Percentiles rank a stretch among this genome's conserved stretches.
phyloP scores from a whole-genome alignment of 2,113 vertebrate genomes.

The Anarrhichthys ocellatus region DNA sequence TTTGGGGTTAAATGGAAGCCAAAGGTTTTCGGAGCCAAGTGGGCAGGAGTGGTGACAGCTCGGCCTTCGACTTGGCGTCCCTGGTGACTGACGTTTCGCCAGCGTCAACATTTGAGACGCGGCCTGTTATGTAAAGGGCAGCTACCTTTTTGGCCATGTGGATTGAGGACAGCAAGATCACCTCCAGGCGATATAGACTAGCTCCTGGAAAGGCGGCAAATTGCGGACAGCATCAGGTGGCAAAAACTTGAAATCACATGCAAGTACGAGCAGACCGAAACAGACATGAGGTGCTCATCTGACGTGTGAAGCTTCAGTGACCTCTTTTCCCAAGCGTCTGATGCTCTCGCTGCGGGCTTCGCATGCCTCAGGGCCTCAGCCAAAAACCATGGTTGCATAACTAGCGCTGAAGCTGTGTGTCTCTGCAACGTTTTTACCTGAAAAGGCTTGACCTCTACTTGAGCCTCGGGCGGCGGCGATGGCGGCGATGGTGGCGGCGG shows the following conservation, averaged over 20 bases:
- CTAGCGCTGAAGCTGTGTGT: slow-evolving; percentile 8
- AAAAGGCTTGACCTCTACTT: slow-evolving; percentile 24
- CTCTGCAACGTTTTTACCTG: slow-evolving; percentile 40
- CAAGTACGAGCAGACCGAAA: not conserved
- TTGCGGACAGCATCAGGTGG: slow-evolving; percentile 21
- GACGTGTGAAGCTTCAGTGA: slow-evolving; percentile 16
- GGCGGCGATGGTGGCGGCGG: too few relatives aligned
- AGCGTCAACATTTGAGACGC: slow-evolving; percentile 49
- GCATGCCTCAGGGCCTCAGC: slow-evolving; percentile 32
- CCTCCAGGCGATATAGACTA: slow-evolving; percentile 18
- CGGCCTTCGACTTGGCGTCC: slow-evolving; percentile 48
- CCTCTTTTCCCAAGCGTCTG: slow-evolving; percentile 16
- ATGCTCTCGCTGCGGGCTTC: slow-evolving; percentile 12
- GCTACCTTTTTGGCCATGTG: not conserved
- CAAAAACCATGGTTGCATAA: slow-evolving; percentile 31
- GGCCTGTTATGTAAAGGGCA: slow-evolving; percentile 41
- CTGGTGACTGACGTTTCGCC: slow-evolving; percentile 27
- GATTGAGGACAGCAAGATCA: slow-evolving; percentile 15
- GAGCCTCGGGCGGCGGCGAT: not conserved
- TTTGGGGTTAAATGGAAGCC: slow-evolving; percentile 36
- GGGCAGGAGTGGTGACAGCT: slow-evolving; percentile 54
- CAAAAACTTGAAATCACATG: slow-evolving; percentile 9
- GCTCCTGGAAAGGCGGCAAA: not conserved
- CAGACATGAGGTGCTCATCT: slow-evolving; percentile 18
- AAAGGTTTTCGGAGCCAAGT: slow-evolving; percentile 28